A percentile compares a stretch with the other conserved stretches of the same genome.
Evolutionary conservation across 2,888 invertebrate genomes (phyloP).

Genomic region (Petrophora chlorosata): DNA sequence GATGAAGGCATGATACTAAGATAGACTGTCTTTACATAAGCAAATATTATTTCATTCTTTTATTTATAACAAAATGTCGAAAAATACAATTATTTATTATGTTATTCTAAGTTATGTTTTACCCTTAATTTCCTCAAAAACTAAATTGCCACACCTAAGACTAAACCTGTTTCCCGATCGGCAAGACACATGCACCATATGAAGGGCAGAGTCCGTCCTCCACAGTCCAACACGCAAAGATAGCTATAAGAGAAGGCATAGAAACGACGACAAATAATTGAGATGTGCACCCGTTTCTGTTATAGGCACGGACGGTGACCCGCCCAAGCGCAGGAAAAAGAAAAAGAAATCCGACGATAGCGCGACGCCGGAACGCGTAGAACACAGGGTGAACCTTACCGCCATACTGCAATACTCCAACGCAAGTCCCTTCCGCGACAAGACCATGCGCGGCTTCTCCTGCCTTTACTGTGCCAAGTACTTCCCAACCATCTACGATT

Average conservation of each 20-base stretch:
- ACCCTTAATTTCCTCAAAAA: no score
- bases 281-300: slow-evolving; percentile 75
- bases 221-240: slow-evolving; percentile 32
- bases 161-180: no score
- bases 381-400: slow-evolving; percentile 77
- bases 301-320: slow-evolving; percentile 73
- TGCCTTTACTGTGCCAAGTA: slow-evolving; percentile 74
- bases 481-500: slow-evolving; percentile 64
- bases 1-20: no score
- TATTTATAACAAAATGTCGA: no score
- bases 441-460: slow-evolving; percentile 73
- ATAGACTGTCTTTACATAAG: no score
- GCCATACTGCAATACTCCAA: slow-evolving; percentile 77
- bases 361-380: slow-evolving; percentile 76
- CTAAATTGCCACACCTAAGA: no score
- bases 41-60: no score
- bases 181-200: slow-evolving; percentile 2
- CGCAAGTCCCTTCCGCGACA: slow-evolving; percentile 77
- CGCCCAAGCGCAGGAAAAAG: slow-evolving; percentile 69
- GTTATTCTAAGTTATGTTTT: no score
- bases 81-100: no score
- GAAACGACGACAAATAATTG: slow-evolving; percentile 67
- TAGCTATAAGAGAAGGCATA: slow-evolving; percentile 49
- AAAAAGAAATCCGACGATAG: slow-evolving; percentile 71
- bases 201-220: slow-evolving; percentile 11